phyloP scores from a whole-genome alignment of 2,797 vertebrate genomes.

The Syndactyla subalaris region DNA sequence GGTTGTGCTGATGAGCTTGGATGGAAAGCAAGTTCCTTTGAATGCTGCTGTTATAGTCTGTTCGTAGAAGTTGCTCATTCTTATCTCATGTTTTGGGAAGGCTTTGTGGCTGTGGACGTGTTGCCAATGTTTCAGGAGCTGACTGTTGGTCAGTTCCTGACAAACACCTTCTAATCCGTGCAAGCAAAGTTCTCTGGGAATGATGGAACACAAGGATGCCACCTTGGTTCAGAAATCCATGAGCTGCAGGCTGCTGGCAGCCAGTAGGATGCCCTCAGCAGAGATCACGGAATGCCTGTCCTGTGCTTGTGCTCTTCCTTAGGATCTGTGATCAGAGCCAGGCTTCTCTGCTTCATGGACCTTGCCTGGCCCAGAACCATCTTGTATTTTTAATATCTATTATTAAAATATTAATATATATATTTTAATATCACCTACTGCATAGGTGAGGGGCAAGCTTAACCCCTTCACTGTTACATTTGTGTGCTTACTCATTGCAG shows the following conservation, averaged over 20 bases:
- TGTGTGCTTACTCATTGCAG: neutral
- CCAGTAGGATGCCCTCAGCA: neutral
- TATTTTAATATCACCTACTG: neutral
- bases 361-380: neutral
- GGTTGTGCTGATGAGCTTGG: neutral
- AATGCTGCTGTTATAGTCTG: neutral
- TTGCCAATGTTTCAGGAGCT: neutral
- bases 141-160: neutral
- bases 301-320: neutral
- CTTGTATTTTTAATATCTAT: neutral
- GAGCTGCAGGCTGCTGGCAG: neutral
- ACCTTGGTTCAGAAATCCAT: neutral
- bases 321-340: neutral
- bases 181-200: neutral
- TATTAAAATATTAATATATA: too few relatives aligned
- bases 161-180: rapidly evolving
- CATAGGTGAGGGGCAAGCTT: neutral
- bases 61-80: neutral
- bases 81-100: neutral
- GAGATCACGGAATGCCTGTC: neutral
- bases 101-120: rapidly evolving
- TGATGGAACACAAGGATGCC: neutral
- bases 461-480: neutral
- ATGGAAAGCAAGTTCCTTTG: neutral
- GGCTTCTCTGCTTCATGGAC: neutral